Evolutionary conservation across 1,140 invertebrate species (phyloP).

Genomic region (Drosophila sulfurigaster): DNA sequence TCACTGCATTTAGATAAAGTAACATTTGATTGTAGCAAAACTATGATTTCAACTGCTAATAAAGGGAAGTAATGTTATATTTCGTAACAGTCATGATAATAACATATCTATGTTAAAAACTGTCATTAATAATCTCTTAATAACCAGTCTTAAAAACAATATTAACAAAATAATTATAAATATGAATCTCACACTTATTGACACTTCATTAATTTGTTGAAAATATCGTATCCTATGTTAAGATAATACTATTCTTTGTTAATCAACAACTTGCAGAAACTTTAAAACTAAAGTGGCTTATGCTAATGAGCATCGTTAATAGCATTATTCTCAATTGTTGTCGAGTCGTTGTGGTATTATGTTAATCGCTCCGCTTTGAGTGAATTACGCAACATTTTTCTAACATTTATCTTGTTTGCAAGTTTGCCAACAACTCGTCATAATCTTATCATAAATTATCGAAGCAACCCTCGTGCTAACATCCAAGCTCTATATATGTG

Average conservation of each 20-base stretch:
- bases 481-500: conserved; percentile 10
- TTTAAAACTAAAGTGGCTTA: background rate
- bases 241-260: background rate
- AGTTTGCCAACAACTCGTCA: background rate
- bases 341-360: background rate
- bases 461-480: conserved; percentile 9
- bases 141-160: no score
- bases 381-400: background rate
- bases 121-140: no score
- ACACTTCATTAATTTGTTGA: no score
- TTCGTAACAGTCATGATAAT: no score
- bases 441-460: conserved; percentile 1
- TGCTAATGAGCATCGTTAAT: background rate
- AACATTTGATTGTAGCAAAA: no score
- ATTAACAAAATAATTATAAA: no score
- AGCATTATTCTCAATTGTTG: background rate
- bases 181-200: no score
- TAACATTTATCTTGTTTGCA: background rate
- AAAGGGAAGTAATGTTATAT: no score
- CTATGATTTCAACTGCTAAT: no score
- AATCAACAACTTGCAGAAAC: background rate
- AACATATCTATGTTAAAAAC: no score
- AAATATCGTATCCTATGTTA: no score
- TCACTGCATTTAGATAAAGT: no score
- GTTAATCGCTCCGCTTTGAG: background rate